A percentile compares a stretch with the other conserved stretches of the same genome.
phyloP scores from a whole-genome alignment of 1,140 invertebrate species.

The Pomacea maculata region DNA sequence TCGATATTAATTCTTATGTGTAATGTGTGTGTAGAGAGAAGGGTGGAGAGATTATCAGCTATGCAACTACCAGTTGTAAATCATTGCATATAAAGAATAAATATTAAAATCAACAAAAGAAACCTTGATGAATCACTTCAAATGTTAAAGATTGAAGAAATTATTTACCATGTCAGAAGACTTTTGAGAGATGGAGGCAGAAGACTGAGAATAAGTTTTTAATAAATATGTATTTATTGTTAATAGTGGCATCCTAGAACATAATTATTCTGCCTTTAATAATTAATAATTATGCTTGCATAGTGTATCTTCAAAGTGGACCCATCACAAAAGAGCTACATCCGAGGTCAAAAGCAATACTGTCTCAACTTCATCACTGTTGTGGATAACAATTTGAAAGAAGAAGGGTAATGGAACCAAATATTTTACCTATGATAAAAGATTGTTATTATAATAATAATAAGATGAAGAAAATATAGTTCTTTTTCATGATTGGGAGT shows the following conservation, averaged over 20 bases:
- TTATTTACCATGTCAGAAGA: too few relatives aligned
- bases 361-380: slow-evolving; percentile 54
- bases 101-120: too few relatives aligned
- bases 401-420: slow-evolving; percentile 43
- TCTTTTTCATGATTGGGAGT: background rate
- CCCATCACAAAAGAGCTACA: slow-evolving; percentile 41
- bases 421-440: background rate
- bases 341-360: slow-evolving; percentile 57
- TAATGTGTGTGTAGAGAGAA: too few relatives aligned
- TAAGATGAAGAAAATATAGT: background rate
- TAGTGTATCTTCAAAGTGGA: slow-evolving; percentile 51
- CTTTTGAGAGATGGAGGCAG: too few relatives aligned
- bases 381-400: slow-evolving; percentile 37
- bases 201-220: too few relatives aligned
- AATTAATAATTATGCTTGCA: background rate
- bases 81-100: too few relatives aligned
- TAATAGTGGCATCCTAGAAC: background rate
- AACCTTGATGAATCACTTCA: too few relatives aligned
- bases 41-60: too few relatives aligned
- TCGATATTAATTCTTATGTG: too few relatives aligned
- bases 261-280: background rate
- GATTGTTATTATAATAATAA: background rate
- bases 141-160: too few relatives aligned
- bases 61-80: too few relatives aligned
- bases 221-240: background rate